Evolutionary conservation across 2,888 invertebrate species (phyloP).

Genomic region (Epistrophe grossulariae): DNA sequence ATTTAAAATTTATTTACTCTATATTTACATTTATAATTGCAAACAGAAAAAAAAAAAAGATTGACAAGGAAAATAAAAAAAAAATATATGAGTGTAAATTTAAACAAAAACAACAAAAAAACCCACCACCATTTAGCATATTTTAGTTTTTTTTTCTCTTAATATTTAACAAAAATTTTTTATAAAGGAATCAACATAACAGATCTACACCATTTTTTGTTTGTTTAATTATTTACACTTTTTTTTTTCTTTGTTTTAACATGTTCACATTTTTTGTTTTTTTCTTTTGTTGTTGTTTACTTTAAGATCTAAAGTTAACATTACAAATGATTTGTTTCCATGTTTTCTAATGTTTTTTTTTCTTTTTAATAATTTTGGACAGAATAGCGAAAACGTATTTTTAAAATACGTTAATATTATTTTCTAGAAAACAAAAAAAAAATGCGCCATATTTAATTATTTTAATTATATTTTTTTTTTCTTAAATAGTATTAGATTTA

Average conservation of each 20-base stretch:
- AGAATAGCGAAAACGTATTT: slow-evolving; percentile 78
- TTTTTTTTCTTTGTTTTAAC: slow-evolving; percentile 34
- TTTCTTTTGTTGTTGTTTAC: slow-evolving; percentile 21
- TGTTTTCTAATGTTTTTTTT: slow-evolving; percentile 47
- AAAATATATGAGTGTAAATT: slow-evolving; percentile 9
- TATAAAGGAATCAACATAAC: slow-evolving; percentile 45
- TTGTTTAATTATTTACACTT: slow-evolving; percentile 68
- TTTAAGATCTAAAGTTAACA: slow-evolving; percentile 60
- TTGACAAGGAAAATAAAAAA: slow-evolving; percentile 51
- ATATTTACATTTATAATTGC: slow-evolving; percentile 71
- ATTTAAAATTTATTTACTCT: slow-evolving; percentile 70
- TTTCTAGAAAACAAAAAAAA: slow-evolving; percentile 56
- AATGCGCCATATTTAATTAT: slow-evolving; percentile 62
- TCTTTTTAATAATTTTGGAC: slow-evolving; percentile 76
- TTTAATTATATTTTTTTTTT: slow-evolving; percentile 35
- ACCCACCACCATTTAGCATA: slow-evolving; percentile 61
- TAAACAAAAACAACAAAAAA: neutral
- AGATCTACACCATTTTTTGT: slow-evolving; percentile 52
- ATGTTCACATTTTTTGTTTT: slow-evolving; percentile 55
- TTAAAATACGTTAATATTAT: slow-evolving; percentile 76
- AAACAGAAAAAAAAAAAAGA: slow-evolving; percentile 40
- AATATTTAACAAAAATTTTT: slow-evolving; percentile 30
- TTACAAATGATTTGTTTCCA: slow-evolving; percentile 50
- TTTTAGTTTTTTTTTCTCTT: slow-evolving; percentile 6
- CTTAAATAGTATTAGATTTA: slow-evolving; percentile 62